phyloP scores from a whole-genome alignment of 2,797 vertebrate genomes.

The Schizopygopsis pylzovi region DNA sequence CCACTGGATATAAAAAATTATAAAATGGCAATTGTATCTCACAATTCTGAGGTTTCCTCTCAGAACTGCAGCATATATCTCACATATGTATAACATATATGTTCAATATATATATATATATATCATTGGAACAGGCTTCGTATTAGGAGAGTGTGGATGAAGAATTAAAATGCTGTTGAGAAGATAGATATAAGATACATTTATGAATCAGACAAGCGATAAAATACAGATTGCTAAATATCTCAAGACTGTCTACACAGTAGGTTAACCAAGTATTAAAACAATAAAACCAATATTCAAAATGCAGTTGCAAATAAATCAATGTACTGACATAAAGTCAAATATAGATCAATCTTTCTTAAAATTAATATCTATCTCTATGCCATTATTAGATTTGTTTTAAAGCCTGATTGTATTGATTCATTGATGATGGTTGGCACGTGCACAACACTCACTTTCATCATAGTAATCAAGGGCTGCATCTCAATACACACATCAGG shows the following conservation, averaged over 20 bases:
- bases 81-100: too few species aligned
- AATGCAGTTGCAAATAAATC: neutral
- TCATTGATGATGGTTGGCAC: slow-evolving; percentile 66
- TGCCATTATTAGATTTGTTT: slow-evolving; percentile 5
- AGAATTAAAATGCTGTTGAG: neutral
- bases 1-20: too few species aligned
- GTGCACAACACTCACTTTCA: slow-evolving; percentile 71
- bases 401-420: slow-evolving; percentile 50
- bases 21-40: neutral
- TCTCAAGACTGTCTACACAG: neutral
- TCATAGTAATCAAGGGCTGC: slow-evolving; percentile 71
- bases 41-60: too few species aligned
- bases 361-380: neutral
- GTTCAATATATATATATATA: too few species aligned
- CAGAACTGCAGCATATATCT: too few species aligned
- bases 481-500: slow-evolving; percentile 3
- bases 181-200: neutral
- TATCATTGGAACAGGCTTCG: neutral
- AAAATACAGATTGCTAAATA: neutral
- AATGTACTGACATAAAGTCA: neutral
- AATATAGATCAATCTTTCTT: neutral
- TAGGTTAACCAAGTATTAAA: neutral
- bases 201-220: neutral
- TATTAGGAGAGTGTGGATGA: neutral
- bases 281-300: neutral